Conservation (phyloP, 2,888 invertebrate genomes). For the Leucophora obtusa region DNA sequence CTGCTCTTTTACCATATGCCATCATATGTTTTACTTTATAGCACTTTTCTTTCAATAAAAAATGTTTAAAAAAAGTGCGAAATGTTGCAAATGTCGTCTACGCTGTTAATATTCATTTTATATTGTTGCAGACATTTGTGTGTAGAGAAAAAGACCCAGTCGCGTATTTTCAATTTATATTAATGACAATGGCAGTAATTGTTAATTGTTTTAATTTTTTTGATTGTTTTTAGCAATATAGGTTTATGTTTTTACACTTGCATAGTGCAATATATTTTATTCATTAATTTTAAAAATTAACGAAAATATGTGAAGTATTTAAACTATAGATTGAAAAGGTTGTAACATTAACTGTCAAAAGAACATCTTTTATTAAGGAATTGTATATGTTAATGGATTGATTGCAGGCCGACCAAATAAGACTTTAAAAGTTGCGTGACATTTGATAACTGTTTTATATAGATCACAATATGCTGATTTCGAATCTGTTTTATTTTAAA, state of each 20-base stretch:
- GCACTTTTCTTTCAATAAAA: slow-evolving; percentile 9
- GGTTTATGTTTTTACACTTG: no score
- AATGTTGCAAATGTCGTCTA: slow-evolving; percentile 26
- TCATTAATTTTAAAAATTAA: background rate
- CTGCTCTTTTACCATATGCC: background rate
- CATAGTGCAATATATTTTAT: background rate
- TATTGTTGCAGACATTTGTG: slow-evolving; percentile 6
- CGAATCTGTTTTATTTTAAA: no score
- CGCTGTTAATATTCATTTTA: slow-evolving; percentile 15
- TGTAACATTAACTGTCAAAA: background rate
- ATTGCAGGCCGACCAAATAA: no score
- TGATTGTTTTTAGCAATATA: slow-evolving; percentile 14
- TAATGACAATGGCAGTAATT: slow-evolving; percentile 45
- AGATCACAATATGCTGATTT: no score
- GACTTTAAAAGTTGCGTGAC: no score
- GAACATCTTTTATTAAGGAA: background rate
- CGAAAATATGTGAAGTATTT: background rate
- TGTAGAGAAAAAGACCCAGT: slow-evolving; percentile 16
- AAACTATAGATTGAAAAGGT: background rate
- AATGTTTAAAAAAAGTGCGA: slow-evolving; percentile 40
- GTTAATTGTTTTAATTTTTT: slow-evolving; percentile 50
- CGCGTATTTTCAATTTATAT: slow-evolving; percentile 24
- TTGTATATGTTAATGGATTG: no score
- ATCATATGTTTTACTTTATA: slow-evolving; percentile 1
- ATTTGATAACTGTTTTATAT: no score